A percentile compares a stretch with the other conserved stretches of the same genome.
Evolutionary conservation across 2,113 vertebrate genomes (phyloP).

Genomic region (Motacilla alba): DNA sequence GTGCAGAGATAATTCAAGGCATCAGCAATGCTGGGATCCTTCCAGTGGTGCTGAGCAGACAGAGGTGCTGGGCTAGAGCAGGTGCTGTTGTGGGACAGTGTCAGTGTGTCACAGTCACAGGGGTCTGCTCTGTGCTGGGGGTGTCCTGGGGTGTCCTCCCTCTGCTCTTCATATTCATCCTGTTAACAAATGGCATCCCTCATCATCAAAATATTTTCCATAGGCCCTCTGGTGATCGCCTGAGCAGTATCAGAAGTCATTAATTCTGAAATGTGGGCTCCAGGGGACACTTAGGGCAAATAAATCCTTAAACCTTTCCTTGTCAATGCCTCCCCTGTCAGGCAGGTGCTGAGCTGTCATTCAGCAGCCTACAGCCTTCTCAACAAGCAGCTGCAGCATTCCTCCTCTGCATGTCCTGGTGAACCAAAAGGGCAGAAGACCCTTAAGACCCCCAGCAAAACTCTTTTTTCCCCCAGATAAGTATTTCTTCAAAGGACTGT

Average conservation of each 20-base stretch:
- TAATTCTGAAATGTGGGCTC: background rate
- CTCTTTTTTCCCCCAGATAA: background rate
- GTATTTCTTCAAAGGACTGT: background rate
- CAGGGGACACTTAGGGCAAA: background rate
- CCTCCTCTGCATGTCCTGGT: background rate
- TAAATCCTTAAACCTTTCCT: background rate
- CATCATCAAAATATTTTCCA: background rate
- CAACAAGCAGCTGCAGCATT: background rate
- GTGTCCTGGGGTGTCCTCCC: background rate
- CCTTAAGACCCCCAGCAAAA: background rate
- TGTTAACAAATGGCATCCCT: background rate
- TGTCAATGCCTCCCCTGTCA: background rate
- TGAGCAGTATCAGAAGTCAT: background rate
- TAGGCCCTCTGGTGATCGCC: background rate
- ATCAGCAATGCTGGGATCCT: background rate
- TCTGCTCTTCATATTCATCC: background rate
- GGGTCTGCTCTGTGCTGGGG: background rate
- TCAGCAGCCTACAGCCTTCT: background rate
- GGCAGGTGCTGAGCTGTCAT: background rate
- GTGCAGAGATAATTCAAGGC: background rate
- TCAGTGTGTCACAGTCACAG: too few species aligned
- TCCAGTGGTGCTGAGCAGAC: background rate
- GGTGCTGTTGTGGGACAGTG: background rate
- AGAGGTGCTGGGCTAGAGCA: background rate
- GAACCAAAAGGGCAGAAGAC: background rate